phyloP scores from a whole-genome alignment of 2,113 vertebrate genomes.

The Hylia prasina region DNA sequence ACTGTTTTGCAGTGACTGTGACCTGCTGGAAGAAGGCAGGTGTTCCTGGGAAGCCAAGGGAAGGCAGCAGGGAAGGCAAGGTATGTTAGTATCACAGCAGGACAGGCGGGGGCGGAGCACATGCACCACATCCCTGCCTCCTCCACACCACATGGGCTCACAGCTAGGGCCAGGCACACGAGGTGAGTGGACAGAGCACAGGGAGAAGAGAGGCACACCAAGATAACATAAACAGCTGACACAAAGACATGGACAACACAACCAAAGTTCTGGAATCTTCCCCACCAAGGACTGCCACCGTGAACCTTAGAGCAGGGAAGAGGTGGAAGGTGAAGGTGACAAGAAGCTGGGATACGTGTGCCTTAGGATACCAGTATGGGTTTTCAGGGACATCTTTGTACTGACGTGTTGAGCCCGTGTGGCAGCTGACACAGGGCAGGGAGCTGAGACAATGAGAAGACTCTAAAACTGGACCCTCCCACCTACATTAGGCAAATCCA shows the following conservation, averaged over 20 bases:
- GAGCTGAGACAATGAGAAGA: not conserved
- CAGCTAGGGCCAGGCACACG: not conserved
- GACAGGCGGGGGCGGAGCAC: not conserved
- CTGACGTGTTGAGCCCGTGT: not conserved
- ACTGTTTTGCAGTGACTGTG: not conserved
- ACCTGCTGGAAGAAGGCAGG: not conserved
- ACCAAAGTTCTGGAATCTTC: conserved; percentile 13
- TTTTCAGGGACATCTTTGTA: not conserved
- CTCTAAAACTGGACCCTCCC: not conserved
- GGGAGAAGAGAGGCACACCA: not conserved
- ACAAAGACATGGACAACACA: not conserved
- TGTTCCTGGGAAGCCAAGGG: not conserved
- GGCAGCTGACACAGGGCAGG: not conserved
- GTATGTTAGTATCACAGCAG: not conserved
- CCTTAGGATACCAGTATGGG: not conserved
- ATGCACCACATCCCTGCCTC: not conserved
- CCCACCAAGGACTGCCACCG: not conserved
- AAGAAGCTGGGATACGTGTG: not conserved
- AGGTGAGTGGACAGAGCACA: not conserved
- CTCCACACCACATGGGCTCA: not conserved
- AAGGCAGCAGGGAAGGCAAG: not conserved
- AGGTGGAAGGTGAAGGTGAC: not conserved
- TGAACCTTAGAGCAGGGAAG: not conserved
- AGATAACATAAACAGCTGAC: not conserved
- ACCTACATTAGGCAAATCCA: not conserved